These are phyloP conservation scores for Blastomussa wellsi DNA, from an alignment of 92 coral and sea anemone species.

Conservation along the genomic window DNA sequence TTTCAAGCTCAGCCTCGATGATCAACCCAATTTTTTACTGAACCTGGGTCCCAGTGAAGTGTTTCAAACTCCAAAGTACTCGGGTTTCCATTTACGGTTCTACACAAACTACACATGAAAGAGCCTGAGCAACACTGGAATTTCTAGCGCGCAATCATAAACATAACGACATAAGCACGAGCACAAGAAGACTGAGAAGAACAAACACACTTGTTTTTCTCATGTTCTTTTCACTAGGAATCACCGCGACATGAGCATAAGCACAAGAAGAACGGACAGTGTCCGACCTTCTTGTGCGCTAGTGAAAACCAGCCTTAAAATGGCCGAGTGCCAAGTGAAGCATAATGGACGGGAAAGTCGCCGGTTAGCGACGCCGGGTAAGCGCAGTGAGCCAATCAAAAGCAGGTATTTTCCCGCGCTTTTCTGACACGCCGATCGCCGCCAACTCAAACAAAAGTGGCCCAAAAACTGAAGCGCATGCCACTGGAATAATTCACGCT, in stretches of 20 bases:
- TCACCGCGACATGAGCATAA: too few species aligned
- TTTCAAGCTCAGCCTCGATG: neutral
- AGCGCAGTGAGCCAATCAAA: neutral
- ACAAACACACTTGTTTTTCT: too few species aligned
- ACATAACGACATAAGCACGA: too few species aligned
- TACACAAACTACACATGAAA: too few species aligned
- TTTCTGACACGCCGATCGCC: neutral
- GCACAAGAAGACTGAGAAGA: too few species aligned
- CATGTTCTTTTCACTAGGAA: too few species aligned
- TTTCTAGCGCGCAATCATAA: too few species aligned
- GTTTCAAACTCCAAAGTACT: neutral
- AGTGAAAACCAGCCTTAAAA: too few species aligned
- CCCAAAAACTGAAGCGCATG: neutral
- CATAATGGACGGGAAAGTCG: neutral
- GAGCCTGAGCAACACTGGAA: too few species aligned
- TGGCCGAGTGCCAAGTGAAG: too few species aligned
- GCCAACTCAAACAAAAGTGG: neutral
- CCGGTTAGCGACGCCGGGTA: neutral
- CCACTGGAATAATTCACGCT: neutral
- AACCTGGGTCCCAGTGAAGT: neutral
- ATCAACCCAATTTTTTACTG: neutral
- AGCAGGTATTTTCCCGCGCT: conserved; percentile 8
- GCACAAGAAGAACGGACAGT: too few species aligned
- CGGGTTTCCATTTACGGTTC: neutral
- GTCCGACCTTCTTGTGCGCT: too few species aligned